phyloP scores from a whole-genome alignment of 2,888 invertebrate species.

The Nomada ferruginata region DNA sequence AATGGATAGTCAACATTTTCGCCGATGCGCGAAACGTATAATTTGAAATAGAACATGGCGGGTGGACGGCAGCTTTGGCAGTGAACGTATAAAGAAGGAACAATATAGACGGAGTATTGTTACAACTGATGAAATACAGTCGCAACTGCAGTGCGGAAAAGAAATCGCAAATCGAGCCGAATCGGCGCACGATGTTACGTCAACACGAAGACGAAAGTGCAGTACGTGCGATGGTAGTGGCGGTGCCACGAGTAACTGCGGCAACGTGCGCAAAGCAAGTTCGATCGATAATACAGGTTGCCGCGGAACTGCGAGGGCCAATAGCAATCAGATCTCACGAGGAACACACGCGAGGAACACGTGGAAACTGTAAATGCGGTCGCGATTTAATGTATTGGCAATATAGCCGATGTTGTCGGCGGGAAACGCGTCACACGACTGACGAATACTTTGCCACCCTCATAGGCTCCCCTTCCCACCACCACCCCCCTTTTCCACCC shows the following conservation, averaged over 20 bases:
- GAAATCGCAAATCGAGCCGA: conserved; percentile 15
- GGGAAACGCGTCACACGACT: conserved; percentile 77
- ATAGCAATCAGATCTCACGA: conserved; percentile 39
- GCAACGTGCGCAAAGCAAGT: conserved; percentile 59
- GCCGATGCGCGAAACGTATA: conserved; percentile 25
- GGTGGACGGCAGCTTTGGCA: conserved; percentile 21
- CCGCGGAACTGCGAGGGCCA: conserved; percentile 49
- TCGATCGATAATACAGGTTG: conserved; percentile 72
- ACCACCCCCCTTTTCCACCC: conserved; percentile 52
- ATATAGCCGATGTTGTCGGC: conserved; percentile 66
- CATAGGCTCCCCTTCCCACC: conserved; percentile 64
- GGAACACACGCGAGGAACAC: conserved; percentile 54
- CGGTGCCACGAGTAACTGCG: conserved; percentile 63
- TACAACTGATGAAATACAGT: not conserved
- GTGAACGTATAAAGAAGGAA: not conserved
- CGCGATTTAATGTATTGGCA: conserved; percentile 41
- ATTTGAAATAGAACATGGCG: conserved; percentile 58
- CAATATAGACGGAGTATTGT: not conserved
- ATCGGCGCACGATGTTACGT: conserved; percentile 16
- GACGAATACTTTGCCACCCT: conserved; percentile 76
- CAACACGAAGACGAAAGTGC: conserved; percentile 20
- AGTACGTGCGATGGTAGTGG: conserved; percentile 22
- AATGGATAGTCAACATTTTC: conserved; percentile 1
- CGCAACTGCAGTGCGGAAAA: not conserved
- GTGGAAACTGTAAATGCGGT: conserved; percentile 54